phyloP scores from a whole-genome alignment of 2,888 invertebrate genomes.

The Noctua fimbriata region DNA sequence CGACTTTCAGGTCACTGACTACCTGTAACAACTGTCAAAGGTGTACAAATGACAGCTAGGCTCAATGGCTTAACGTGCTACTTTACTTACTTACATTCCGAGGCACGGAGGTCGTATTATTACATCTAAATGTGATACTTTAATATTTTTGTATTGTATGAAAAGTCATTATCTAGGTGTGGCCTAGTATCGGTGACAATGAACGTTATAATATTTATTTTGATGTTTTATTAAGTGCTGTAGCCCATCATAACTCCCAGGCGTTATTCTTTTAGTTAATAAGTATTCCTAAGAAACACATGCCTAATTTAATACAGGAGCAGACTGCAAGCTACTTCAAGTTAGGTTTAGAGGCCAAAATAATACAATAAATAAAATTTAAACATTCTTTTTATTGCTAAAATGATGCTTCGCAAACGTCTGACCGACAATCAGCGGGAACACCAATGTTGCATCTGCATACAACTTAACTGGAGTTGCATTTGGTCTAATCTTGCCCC shows the following conservation, averaged over 20 bases:
- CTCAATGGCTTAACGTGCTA: too few relatives aligned
- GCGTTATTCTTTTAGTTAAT: not conserved
- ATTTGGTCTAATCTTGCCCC: constrained; percentile 98
- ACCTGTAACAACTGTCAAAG: too few relatives aligned
- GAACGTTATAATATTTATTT: not conserved
- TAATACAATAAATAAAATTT: constrained; percentile 62
- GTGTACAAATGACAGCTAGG: too few relatives aligned
- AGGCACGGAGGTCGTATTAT: too few relatives aligned
- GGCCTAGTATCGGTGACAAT: not conserved
- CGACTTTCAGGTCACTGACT: too few relatives aligned
- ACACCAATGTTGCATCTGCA: constrained; percentile 98
- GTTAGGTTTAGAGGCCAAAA: constrained; percentile 7
- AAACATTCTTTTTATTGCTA: constrained; percentile 89
- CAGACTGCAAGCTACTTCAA: not conserved
- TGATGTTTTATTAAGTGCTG: too few relatives aligned
- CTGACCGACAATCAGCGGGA: constrained; percentile 98
- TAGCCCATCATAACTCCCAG: too few relatives aligned
- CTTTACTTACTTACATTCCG: too few relatives aligned
- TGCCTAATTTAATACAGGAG: not conserved
- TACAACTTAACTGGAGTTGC: constrained; percentile 98
- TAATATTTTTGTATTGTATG: not conserved
- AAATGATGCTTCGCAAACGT: constrained; percentile 96
- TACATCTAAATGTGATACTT: not conserved
- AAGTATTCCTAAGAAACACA: not conserved
- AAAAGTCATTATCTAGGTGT: not conserved